Conservation (phyloP, 2,888 invertebrate species). For the Strigamia maritima region DNA sequence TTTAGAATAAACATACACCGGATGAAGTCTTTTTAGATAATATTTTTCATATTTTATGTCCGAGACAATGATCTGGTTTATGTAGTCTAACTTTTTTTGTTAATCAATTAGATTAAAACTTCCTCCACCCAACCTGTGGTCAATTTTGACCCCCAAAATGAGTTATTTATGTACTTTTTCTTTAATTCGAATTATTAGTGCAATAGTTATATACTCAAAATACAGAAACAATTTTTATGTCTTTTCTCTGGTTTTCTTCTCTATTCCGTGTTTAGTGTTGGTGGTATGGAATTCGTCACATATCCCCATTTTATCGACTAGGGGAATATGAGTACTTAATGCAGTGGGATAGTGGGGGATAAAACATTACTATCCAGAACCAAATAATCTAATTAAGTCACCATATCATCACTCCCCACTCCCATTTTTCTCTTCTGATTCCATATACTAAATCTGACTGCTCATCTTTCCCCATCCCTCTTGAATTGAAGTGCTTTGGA, state of each 20-base stretch:
- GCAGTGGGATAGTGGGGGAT: neutral
- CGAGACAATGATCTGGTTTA: too few relatives aligned
- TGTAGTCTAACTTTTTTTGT: too few relatives aligned
- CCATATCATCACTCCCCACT: neutral
- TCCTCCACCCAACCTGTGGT: too few relatives aligned
- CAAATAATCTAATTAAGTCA: constrained; percentile 1
- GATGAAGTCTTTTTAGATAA: too few relatives aligned
- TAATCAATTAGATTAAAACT: too few relatives aligned
- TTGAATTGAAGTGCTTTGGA: neutral
- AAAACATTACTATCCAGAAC: constrained; percentile 1
- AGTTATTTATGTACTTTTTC: too few relatives aligned
- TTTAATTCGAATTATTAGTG: too few relatives aligned
- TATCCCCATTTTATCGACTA: neutral
- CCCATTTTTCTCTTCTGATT: neutral
- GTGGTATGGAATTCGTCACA: constrained; percentile 6
- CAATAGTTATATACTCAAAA: too few relatives aligned
- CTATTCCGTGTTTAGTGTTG: neutral
- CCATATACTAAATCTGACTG: neutral
- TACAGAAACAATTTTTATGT: neutral
- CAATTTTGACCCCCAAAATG: too few relatives aligned
- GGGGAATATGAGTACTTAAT: neutral
- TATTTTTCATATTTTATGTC: too few relatives aligned
- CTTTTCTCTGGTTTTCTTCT: neutral
- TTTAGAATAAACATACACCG: too few relatives aligned
- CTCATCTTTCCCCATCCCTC: neutral